Percentiles rank a stretch among this genome's conserved stretches.
These are phyloP conservation scores for Egretta garzetta DNA, from an alignment of 2,113 vertebrate species.

Conservation along the genomic window DNA sequence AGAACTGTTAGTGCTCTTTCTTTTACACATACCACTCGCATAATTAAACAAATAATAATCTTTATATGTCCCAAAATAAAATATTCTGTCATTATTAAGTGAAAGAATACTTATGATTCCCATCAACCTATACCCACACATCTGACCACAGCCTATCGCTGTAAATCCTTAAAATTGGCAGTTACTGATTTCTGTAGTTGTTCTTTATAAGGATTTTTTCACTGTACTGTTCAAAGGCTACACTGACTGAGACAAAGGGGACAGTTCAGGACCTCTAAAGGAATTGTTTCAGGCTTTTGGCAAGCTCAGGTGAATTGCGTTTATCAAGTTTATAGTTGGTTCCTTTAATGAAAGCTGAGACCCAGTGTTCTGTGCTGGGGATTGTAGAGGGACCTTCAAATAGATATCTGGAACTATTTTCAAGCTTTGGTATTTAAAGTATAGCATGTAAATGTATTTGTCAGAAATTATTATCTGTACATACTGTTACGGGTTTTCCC, in stretches of 20 bases:
- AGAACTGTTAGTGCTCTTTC: background rate
- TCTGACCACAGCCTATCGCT: background rate
- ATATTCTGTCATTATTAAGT: background rate
- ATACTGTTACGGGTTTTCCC: background rate
- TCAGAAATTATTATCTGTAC: background rate
- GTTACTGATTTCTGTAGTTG: background rate
- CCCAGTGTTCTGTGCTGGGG: background rate
- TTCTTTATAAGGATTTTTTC: background rate
- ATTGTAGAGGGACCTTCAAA: background rate
- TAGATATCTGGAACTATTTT: background rate
- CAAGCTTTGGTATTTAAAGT: background rate
- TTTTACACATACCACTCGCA: background rate
- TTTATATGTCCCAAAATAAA: background rate
- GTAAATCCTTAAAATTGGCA: background rate
- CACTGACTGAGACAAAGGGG: background rate
- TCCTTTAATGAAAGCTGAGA: background rate
- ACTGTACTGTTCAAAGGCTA: background rate
- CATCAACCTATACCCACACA: background rate
- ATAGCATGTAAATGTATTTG: background rate
- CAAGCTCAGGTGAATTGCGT: background rate
- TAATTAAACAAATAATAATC: background rate
- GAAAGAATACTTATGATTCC: background rate
- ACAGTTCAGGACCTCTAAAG: background rate
- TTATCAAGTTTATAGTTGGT: background rate
- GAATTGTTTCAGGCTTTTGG: background rate